Evolutionary conservation across 2,888 invertebrate species (phyloP), one percentile per base, ranked within the genome.

Genomic region (Thysanoteuthis rhombus): DNA sequence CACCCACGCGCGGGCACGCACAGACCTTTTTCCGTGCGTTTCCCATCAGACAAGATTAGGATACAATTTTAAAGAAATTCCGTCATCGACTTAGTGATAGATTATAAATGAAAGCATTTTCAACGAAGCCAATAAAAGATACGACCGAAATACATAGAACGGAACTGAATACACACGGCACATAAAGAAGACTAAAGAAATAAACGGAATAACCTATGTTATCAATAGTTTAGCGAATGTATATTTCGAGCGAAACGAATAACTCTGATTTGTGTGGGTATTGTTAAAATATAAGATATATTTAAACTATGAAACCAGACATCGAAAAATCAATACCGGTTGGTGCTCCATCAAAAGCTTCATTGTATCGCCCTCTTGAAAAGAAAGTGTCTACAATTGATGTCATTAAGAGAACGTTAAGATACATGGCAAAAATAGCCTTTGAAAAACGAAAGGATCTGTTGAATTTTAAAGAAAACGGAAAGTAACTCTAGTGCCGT

Each of bases 241-340:
- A 75, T 75, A 75, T 75, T 75, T 75, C 75, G n/a, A 75, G 75
- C 75, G n/a, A n/a, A n/a, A 36, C 75, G 28, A 58, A 58, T 58
- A 58, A 28, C 28, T n/a, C 75, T 75, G 75, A 75, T 75, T 75
- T 75, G 75, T 75, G 75, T 75, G 75, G 10, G 75, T 75, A 75
- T 75, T 75, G 75, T 75, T 75, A 75, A 75, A 75, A n/a, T 75
- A 75, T 75, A 75, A 75, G 75, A 75, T 75, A 75, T 75, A 75
- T 75, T 75, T 75, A 75, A 75, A 75, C 75, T 75, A 75, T 36
- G n/a, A 75, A 36, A 75, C n/a, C 75, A 75, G 75, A 75, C 75
- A 75, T 75, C 16, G n/a, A 75, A n/a, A 16, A 75, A 75, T 75
- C 75, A 75, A 75, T 75, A 75, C n/a, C n/a, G 75, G n/a, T 75